These are phyloP conservation scores for Sylvia atricapilla DNA, from an alignment of 2,113 vertebrate genomes.

Conservation along the genomic window DNA sequence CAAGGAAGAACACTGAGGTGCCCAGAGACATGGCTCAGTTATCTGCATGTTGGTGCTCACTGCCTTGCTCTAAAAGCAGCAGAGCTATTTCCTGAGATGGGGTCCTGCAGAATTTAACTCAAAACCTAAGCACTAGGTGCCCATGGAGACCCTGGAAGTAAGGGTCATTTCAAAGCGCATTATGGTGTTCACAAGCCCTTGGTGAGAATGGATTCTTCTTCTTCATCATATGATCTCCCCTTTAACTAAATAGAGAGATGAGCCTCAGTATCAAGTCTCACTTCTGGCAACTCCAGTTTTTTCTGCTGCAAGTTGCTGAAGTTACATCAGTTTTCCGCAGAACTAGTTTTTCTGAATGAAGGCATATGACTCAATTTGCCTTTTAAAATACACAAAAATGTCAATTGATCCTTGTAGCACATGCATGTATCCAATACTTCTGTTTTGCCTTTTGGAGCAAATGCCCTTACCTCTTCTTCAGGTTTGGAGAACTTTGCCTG, in stretches of 20 bases:
- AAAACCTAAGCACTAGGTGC: background rate
- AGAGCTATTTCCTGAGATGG: background rate
- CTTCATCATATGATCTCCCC: background rate
- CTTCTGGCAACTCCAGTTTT: background rate
- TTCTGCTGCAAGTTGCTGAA: background rate
- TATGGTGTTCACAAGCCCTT: background rate
- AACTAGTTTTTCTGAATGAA: background rate
- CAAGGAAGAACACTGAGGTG: background rate
- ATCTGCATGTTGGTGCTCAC: accelerated
- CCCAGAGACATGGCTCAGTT: accelerated
- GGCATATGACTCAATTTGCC: background rate
- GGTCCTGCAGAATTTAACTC: background rate
- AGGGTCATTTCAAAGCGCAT: background rate
- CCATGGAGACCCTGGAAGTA: background rate
- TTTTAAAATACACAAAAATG: background rate
- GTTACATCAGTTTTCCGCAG: background rate
- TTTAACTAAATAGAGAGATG: background rate
- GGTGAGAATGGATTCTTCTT: background rate
- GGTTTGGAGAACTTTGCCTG: background rate
- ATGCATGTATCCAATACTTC: background rate
- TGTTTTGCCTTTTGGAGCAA: background rate
- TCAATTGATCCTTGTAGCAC: background rate
- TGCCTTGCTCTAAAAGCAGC: background rate
- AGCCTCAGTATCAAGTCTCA: background rate
- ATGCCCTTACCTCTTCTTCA: background rate